Percentiles rank a stretch among this genome's conserved stretches.
These are phyloP conservation scores for Eretmochelys imbricata DNA, from an alignment of 2,113 vertebrate genomes.

Conservation along the genomic window DNA sequence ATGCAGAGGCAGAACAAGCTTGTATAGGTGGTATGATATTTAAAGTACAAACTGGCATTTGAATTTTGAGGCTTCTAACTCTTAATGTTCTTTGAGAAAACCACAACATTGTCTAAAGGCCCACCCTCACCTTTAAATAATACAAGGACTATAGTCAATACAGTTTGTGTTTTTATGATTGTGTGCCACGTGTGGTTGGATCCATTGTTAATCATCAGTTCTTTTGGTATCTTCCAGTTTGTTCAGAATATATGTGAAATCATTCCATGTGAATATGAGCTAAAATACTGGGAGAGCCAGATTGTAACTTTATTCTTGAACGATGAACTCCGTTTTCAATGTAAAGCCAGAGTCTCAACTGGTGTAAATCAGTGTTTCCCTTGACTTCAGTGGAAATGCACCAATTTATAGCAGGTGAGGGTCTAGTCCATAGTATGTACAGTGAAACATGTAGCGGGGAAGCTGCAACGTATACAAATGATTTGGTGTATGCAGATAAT, in stretches of 20 bases:
- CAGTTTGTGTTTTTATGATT: background rate
- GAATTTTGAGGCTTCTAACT: background rate
- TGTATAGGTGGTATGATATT: background rate
- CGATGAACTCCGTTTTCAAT: background rate
- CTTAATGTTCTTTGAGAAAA: background rate
- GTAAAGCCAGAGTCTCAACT: background rate
- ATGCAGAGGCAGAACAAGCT: background rate
- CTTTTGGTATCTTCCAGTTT: background rate
- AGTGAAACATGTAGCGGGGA: background rate
- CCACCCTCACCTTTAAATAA: background rate
- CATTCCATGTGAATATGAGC: background rate
- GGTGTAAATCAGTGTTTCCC: background rate
- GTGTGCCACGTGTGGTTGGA: background rate
- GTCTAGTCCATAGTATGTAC: background rate
- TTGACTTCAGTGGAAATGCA: background rate
- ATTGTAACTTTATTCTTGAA: background rate
- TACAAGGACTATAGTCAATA: background rate
- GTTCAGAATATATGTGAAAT: background rate
- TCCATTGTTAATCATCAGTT: background rate
- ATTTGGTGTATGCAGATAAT: background rate
- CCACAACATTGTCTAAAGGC: accelerated
- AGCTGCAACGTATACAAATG: background rate
- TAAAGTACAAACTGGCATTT: background rate
- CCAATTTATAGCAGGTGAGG: background rate
- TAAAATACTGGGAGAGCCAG: background rate